Conservation (phyloP, 2,888 invertebrate species). For the Conchocele bisecta region DNA sequence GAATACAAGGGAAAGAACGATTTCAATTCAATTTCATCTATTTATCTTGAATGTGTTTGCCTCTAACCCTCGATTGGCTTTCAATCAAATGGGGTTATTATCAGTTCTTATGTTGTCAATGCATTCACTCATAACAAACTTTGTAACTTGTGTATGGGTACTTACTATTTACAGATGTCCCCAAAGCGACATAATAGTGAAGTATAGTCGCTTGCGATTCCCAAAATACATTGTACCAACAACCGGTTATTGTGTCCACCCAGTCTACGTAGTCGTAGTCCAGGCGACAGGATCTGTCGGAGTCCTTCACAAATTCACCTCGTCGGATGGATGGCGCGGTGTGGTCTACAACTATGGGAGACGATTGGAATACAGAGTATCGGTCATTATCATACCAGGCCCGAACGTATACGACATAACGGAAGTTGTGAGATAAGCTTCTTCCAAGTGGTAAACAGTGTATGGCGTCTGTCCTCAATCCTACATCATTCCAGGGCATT, state of each 20-base stretch:
- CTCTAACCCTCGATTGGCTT: no score
- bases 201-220: constrained; percentile 37
- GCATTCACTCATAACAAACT: no score
- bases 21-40: no score
- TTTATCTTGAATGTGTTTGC: no score
- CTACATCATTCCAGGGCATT: constrained; percentile 49
- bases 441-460: constrained; percentile 42
- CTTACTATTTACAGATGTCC: constrained; percentile 41
- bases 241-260: constrained; percentile 34
- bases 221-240: constrained; percentile 50
- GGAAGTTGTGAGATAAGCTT: constrained; percentile 19
- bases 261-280: constrained; percentile 49
- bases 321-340: constrained; percentile 41
- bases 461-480: constrained; percentile 9
- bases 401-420: constrained; percentile 52
- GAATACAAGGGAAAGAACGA: no score
- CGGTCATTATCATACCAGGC: constrained; percentile 48
- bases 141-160: neutral
- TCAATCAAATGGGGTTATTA: no score
- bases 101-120: no score
- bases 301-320: constrained; percentile 52
- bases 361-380: constrained; percentile 36
- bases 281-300: constrained; percentile 16
- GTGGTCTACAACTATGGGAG: constrained; percentile 46
- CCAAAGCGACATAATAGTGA: constrained; percentile 35